Evolutionary conservation across 2,888 invertebrate species (phyloP), one percentile per base, ranked within the genome.

Genomic region (Stramonita haemastoma): DNA sequence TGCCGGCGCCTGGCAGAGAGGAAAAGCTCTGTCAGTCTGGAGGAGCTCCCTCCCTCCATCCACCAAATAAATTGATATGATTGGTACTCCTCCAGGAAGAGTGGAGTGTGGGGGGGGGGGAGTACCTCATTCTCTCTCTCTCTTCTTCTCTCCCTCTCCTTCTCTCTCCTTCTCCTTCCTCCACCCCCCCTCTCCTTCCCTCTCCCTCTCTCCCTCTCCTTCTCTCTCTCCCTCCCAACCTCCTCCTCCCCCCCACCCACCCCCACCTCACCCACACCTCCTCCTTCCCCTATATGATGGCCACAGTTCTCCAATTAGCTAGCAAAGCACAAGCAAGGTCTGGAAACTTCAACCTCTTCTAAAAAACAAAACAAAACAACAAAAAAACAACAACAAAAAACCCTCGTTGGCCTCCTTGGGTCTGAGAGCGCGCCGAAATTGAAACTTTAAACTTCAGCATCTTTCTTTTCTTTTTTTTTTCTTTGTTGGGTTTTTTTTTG

Each of bases 51-150:
- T 17, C 57, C 57, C 57, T 17, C 57, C 17, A 17, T 70, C 70
- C n/a, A 5, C 73, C n/a, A 26, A n/a, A 73, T 73, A n/a, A n/a
- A 73, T 73, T 73, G 73, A 73, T 73, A 73, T 73, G 73, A 73
- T n/a, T 73, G 26, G 73, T 73, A n/a, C n/a, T 73, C 13, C 6
- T n/a, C 73, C 73, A 22, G 2, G 1, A 22, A 60, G 22, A 60
- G 60, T 60, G 60, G 15, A 15, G 60, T 2, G 60, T 60, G 60
- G 60, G 60, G 60, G 60, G 17, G 60, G 60, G 60, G 60, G 60
- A 60, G 73, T 22, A 26, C 1, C n/a, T 73, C 73, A 17, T n/a
- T 22, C 22, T 73, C 73, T 73, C 22, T 22, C 22, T 73, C 73
- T 5, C 22, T 73, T 32, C 11, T 79, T 6, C 79, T 34, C 79